Conservation (phyloP, 2,888 invertebrate genomes). For the Azorinus chamasolen region DNA sequence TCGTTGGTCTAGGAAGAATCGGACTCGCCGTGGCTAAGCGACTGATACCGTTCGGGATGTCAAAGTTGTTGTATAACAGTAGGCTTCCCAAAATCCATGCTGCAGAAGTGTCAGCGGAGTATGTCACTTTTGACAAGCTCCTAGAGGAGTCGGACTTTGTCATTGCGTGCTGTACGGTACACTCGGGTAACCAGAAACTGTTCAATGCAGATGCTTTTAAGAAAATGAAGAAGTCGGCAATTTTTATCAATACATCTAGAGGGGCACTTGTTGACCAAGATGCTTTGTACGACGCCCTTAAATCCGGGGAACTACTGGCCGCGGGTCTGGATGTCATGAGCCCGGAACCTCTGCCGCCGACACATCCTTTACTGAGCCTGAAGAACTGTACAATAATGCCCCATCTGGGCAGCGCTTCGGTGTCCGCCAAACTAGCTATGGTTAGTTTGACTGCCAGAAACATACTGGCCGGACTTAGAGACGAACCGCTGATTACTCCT, state of each 20-base stretch:
- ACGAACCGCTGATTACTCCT: conserved; percentile 89
- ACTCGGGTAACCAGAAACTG: conserved; percentile 90
- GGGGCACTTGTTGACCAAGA: conserved; percentile 90
- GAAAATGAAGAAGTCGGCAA: conserved; percentile 94
- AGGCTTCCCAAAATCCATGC: conserved; percentile 88
- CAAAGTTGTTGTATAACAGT: conserved; percentile 91
- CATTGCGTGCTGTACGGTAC: conserved; percentile 92
- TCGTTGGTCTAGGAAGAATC: conserved; percentile 86
- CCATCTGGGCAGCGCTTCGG: conserved; percentile 95
- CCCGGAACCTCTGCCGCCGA: conserved; percentile 94
- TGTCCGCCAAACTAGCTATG: conserved; percentile 92
- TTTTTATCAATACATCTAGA: conserved; percentile 95
- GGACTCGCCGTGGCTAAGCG: conserved; percentile 91
- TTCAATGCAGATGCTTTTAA: conserved; percentile 92
- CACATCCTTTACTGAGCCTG: conserved; percentile 91
- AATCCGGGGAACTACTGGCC: conserved; percentile 90
- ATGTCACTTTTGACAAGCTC: conserved; percentile 91
- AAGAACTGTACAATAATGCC: conserved; percentile 94
- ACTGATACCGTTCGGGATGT: conserved; percentile 92
- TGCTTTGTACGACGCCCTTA: conserved; percentile 92
- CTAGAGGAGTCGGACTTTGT: conserved; percentile 94
- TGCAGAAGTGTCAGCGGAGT: conserved; percentile 89
- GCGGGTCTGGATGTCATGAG: conserved; percentile 97
- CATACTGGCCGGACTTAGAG: conserved; percentile 91
- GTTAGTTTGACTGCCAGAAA: conserved; percentile 92